Conservation (phyloP, 2,888 invertebrate genomes). For the Coenonympha arcania region DNA sequence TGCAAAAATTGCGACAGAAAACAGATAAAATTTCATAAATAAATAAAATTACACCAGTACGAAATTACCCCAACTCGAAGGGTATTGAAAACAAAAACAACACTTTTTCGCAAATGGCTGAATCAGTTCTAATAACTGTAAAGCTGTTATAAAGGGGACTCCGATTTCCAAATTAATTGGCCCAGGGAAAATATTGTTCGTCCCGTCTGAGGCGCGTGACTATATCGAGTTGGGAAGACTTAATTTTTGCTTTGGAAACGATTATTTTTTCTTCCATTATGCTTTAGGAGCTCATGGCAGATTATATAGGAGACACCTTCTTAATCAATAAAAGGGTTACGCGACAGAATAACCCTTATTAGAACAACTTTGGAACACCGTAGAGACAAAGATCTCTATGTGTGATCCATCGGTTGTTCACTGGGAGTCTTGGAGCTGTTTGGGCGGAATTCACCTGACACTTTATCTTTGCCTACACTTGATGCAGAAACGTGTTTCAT, state of each 20-base stretch:
- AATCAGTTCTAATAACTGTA: constrained; percentile 13
- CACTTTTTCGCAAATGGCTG: constrained; percentile 1
- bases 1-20: too few species aligned
- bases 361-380: too few species aligned
- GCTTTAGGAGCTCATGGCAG: neutral
- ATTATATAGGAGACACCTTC: neutral
- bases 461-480: too few species aligned
- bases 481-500: too few species aligned
- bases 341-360: too few species aligned
- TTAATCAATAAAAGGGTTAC: too few species aligned
- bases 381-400: too few species aligned
- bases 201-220: constrained; percentile 25
- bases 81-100: constrained; percentile 7
- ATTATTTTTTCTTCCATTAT: constrained; percentile 26
- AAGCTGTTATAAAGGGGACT: constrained; percentile 10
- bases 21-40: neutral
- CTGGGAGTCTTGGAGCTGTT: too few species aligned
- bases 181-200: constrained; percentile 10
- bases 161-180: constrained; percentile 15
- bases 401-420: too few species aligned
- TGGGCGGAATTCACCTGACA: too few species aligned
- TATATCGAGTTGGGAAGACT: constrained; percentile 26
- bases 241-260: constrained; percentile 29
- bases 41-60: neutral
- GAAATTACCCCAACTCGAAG: neutral